Evolutionary conservation across 2,113 vertebrate genomes (phyloP).

Genomic region (Pygoscelis antarcticus): DNA sequence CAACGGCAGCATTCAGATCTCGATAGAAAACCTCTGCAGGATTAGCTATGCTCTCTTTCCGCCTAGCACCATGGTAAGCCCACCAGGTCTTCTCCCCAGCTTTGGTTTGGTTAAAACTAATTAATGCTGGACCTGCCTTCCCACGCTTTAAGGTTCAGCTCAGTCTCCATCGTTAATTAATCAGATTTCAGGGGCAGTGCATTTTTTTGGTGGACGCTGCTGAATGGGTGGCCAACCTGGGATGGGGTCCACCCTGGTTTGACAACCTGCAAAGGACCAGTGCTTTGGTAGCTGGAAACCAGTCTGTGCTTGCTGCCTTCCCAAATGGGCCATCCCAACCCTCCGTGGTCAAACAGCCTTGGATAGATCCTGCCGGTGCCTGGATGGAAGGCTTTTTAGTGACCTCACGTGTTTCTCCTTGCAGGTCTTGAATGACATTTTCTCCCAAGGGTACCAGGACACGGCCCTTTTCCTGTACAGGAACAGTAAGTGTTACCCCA

Average conservation of each 20-base stretch:
- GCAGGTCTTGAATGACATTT: constrained; percentile 75
- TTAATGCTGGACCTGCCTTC: neutral
- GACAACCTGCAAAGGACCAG: neutral
- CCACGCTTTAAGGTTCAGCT: neutral
- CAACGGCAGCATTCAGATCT: constrained; percentile 80
- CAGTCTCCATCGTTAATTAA: neutral
- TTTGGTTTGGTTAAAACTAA: neutral
- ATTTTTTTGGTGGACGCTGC: neutral
- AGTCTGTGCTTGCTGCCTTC: neutral
- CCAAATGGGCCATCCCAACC: neutral
- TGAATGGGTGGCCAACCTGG: neutral
- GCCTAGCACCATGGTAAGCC: constrained; percentile 75
- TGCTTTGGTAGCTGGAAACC: neutral
- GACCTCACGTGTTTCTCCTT: neutral
- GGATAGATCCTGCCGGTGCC: neutral
- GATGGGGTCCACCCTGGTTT: neutral
- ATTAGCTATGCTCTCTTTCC: constrained; percentile 83
- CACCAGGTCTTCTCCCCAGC: neutral
- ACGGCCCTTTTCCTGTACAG: constrained; percentile 71
- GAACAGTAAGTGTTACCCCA: constrained; percentile 72
- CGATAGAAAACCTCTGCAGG: constrained; percentile 80
- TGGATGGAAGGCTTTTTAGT: neutral
- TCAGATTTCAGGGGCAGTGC: neutral
- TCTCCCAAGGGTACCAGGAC: constrained; percentile 78
- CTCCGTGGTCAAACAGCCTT: neutral